Evolutionary conservation across 2,113 vertebrate genomes (phyloP).

Genomic region (Alosa alosa): DNA sequence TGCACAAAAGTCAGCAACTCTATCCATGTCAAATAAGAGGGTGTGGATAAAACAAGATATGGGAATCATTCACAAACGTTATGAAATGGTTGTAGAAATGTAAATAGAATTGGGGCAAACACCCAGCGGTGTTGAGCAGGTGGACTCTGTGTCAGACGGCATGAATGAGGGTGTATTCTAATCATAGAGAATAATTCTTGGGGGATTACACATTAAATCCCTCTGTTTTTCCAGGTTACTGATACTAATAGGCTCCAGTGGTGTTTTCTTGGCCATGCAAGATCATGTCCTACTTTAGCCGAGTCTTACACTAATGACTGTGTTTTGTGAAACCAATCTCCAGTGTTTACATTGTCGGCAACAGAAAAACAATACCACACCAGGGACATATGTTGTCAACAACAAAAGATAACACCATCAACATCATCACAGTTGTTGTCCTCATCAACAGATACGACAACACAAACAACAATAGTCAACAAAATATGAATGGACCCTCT

Average conservation of each 20-base stretch:
- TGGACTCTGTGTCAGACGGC: neutral
- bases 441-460: neutral
- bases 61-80: neutral
- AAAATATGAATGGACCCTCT: neutral
- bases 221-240: constrained; percentile 45
- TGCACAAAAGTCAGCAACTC: neutral
- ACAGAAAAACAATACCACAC: neutral
- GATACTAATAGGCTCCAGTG: neutral
- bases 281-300: constrained; percentile 5
- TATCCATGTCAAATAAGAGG: neutral
- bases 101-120: neutral
- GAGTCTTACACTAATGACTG: constrained; percentile 6
- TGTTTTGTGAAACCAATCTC: neutral
- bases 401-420: neutral
- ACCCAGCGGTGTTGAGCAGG: neutral
- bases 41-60: neutral
- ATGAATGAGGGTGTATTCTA: constrained; percentile 30
- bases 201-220: constrained; percentile 61
- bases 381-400: neutral
- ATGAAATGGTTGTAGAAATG: neutral
- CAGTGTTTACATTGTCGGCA: constrained; percentile 22
- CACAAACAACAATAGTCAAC: neutral
- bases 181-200: constrained; percentile 44
- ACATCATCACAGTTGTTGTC: neutral
- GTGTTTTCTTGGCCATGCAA: neutral